phyloP scores from a whole-genome alignment of 1,140 invertebrate genomes.

The Brachionus manjavacas region DNA sequence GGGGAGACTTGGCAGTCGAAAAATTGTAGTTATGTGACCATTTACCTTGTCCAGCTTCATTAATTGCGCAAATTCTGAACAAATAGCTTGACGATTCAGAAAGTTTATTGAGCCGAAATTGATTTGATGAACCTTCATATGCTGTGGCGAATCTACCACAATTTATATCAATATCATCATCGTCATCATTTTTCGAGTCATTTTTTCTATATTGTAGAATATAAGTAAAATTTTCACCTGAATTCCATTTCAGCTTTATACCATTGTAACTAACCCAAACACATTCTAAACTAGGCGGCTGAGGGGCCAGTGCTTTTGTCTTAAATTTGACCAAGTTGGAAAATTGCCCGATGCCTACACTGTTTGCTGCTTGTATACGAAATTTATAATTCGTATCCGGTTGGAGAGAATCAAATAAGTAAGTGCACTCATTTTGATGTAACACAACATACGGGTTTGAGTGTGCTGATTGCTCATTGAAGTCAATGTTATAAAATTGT shows the following conservation, averaged over 20 bases:
- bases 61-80: slow-evolving; percentile 75
- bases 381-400: slow-evolving; percentile 59
- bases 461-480: slow-evolving; percentile 60
- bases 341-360: slow-evolving; percentile 72
- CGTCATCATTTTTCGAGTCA: neutral
- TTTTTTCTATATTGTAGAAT: slow-evolving; percentile 14
- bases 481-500: slow-evolving; percentile 69
- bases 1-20: slow-evolving; percentile 69
- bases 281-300: slow-evolving; percentile 70
- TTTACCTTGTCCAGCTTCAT: slow-evolving; percentile 73
- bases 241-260: slow-evolving; percentile 74
- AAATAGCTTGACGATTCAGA: slow-evolving; percentile 71
- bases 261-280: slow-evolving; percentile 69
- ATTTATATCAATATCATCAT: neutral
- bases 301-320: slow-evolving; percentile 71
- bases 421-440: slow-evolving; percentile 37
- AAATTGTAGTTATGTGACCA: slow-evolving; percentile 68
- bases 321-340: slow-evolving; percentile 67
- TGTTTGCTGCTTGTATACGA: slow-evolving; percentile 73
- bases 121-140: slow-evolving; percentile 72
- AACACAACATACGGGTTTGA: neutral
- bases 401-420: slow-evolving; percentile 48
- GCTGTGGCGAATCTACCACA: slow-evolving; percentile 46
- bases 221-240: neutral
- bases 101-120: slow-evolving; percentile 73